Base-by-base conservation (phyloP, 1,140 invertebrate species). In the Callitettix versicolor region DNA sequence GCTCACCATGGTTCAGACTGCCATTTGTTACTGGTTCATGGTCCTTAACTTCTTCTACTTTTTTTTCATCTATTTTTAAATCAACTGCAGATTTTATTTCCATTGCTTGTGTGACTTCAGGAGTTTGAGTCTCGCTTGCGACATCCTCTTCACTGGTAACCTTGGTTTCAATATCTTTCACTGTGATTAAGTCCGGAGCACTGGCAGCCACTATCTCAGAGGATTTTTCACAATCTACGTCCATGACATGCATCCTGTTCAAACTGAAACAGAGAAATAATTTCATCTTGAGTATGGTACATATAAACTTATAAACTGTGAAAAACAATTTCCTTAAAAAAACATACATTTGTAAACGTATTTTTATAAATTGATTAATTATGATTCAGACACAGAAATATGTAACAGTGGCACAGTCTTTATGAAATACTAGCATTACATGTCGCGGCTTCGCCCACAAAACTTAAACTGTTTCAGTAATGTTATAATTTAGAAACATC, bases 161-260 rank as follows among this genome's bases (percentile, higher is more conserved):
- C 14, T 41, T 43, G n/a, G 34, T 55, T n/a, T 38, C 57, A 9
- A 21, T 42, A 15, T 38, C 30, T 15, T 43, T 48, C 53, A 26
- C 18, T 14, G 57, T 17, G 7, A 41, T 43, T 15, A 58, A 30
- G 14, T 53, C 41, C 22, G 55, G 49, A 12, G 55, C 55, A 21
- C 48, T 57, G 6, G 47, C 57, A 14, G 44, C 57, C 15, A 56
- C 53, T 18, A 56, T 56, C 38, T 48, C 48, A 18, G 41, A 21
- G 20, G 15, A 40, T 43, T 62, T 56, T 14, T 58, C 56, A 20
- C 56, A 42, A 12, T 62, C 61, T 30, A 52, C 61, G 18, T 62
- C 61, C 58, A 62, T 60, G 14, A 62, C 51, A 49, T 62, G 61
- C 61, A 62, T 62, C 56, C 53, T 62, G 48, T 61, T 62, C 24